Evolutionary conservation across 2,797 vertebrate species (phyloP).

Genomic region (Nasua narica): DNA sequence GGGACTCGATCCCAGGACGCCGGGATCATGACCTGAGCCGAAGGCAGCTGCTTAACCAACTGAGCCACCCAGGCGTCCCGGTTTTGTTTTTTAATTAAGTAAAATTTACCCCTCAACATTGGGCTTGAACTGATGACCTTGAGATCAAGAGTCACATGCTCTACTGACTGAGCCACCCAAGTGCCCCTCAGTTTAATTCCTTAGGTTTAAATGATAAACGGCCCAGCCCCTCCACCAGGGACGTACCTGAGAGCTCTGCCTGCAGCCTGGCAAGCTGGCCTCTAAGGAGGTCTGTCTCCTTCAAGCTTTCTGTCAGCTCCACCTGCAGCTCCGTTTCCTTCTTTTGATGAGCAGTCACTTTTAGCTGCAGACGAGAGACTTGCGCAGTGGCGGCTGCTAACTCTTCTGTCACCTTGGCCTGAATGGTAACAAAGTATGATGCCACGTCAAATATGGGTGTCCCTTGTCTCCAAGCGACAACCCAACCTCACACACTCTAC

Average conservation of each 20-base stretch:
- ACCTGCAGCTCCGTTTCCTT: conserved; percentile 88
- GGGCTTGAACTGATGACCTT: not conserved
- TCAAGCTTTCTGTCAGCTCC: conserved; percentile 86
- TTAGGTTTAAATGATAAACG: not conserved
- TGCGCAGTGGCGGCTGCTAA: conserved; percentile 88
- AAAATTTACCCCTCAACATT: not conserved
- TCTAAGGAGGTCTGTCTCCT: conserved; percentile 85
- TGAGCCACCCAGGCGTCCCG: not conserved
- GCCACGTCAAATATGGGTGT: not conserved
- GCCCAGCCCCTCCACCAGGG: not conserved
- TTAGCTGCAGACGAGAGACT: conserved; percentile 91
- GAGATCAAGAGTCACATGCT: not conserved
- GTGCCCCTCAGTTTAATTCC: not conserved
- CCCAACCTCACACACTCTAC: not conserved
- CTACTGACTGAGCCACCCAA: not conserved
- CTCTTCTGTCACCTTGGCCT: conserved; percentile 93
- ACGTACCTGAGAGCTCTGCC: conserved; percentile 88
- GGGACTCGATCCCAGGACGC: not conserved
- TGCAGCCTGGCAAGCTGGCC: conserved; percentile 82
- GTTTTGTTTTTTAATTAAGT: not conserved
- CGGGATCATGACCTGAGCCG: not conserved
- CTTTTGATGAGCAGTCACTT: conserved; percentile 91
- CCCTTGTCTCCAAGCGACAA: not conserved
- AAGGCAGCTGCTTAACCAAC: not conserved
- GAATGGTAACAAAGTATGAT: not conserved